Evolutionary conservation across 2,113 vertebrate genomes (phyloP), one percentile per base, ranked within the genome.

Genomic region (Smithornis capensis): DNA sequence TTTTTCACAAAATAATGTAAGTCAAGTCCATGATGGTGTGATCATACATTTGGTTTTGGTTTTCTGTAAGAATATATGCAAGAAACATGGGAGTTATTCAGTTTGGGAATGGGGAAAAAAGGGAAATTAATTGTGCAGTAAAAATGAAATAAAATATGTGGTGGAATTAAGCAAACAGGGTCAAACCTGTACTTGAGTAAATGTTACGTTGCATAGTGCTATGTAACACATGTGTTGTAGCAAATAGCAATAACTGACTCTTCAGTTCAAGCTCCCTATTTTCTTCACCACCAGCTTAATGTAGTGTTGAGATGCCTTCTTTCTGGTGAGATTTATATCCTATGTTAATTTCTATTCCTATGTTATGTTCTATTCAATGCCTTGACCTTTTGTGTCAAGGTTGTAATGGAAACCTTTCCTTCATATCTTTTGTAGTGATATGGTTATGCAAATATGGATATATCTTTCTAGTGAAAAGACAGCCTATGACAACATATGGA

Each of bases 221-320:
- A 8, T 1, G 7, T 47, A 44, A 52, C 47, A 14, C 24, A 17
- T 0, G 0, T n/a, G 19, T 19, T 44, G 27, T 35, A 83, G 33
- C 21, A 74, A 83, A 59, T 9, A 55, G 33, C 31, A 73, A 9
- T 63, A 74, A 50, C 45, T 83, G 67, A 38, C 19, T 70, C 21
- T 18, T 73, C 62, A 19, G 22, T 40, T n/a, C 45, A 62, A 57
- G 19, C 40, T 62, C 52, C 14, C 37, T 53, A 1, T 44, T 89
- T 85, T 68, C 33, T 17, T 62, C 21, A 7, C 5, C 8, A 27
- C 12, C 17, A 12, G 13, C 19, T 62, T 81, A 6, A 87, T 68
- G 35, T 19, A 31, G 14, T 16, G 4, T 29, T 86, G 63, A 75
- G 79, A 47, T 52, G 35, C 33, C 14, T 67, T 80, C 67, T 75